These are phyloP conservation scores for Enteromius afrohamiltoni DNA, from an alignment of 2,797 vertebrate species.

Conservation along the genomic window DNA sequence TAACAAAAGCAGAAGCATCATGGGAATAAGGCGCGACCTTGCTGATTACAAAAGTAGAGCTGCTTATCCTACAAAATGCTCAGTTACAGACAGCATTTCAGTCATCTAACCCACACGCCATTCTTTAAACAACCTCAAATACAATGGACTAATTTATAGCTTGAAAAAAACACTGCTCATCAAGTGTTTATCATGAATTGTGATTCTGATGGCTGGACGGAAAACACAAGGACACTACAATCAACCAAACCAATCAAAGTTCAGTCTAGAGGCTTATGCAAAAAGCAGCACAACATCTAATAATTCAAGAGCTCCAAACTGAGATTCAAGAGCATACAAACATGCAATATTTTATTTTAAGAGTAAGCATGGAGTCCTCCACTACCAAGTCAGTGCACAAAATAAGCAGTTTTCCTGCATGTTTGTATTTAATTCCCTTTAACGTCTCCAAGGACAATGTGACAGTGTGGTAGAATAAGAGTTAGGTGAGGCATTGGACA, in stretches of 20 bases:
- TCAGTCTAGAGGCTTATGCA: not conserved
- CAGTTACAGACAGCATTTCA: not conserved
- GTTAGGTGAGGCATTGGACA: constrained; percentile 42
- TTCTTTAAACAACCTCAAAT: not conserved
- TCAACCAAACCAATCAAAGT: constrained; percentile 26
- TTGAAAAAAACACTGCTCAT: not conserved
- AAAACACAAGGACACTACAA: constrained; percentile 31
- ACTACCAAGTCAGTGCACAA: not conserved
- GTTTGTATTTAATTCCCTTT: constrained; percentile 51
- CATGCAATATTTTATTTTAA: not conserved
- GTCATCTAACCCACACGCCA: not conserved
- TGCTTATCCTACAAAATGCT: not conserved
- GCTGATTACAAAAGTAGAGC: not conserved
- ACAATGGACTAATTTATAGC: not conserved
- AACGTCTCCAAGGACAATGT: constrained; percentile 55
- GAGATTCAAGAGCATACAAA: not conserved
- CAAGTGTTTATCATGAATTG: constrained; percentile 3
- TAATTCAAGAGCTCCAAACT: not conserved
- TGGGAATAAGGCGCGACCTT: not conserved
- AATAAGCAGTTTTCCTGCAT: constrained; percentile 28
- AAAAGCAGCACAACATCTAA: constrained; percentile 1
- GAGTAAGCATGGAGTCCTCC: constrained; percentile 2
- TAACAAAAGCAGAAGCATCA: not conserved
- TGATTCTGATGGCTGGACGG: constrained; percentile 12
- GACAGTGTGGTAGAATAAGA: constrained; percentile 39